A percentile compares a stretch with the other conserved stretches of the same genome.
Evolutionary conservation across 2,113 vertebrate genomes (phyloP).

Genomic region (Apaloderma vittatum): DNA sequence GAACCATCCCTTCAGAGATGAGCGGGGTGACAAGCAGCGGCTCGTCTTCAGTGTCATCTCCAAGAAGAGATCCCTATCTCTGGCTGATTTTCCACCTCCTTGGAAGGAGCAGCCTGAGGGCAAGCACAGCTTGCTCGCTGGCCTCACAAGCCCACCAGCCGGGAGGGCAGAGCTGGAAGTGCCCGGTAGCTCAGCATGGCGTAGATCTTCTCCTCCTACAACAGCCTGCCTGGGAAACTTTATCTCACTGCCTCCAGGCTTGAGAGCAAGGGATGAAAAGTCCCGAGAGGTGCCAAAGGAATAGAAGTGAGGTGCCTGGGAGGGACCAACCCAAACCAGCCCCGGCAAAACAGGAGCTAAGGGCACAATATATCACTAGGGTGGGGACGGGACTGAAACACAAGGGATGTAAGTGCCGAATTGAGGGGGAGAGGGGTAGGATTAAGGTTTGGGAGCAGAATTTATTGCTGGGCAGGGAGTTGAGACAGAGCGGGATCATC

Average conservation of each 20-base stretch:
- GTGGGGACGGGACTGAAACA: background rate
- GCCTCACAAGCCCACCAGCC: background rate
- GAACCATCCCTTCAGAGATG: accelerated
- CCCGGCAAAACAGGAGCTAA: background rate
- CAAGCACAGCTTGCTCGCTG: background rate
- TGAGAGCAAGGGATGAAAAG: constrained; percentile 14
- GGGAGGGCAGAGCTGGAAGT: constrained; percentile 30
- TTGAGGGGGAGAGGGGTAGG: background rate
- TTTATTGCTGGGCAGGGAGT: constrained; percentile 47
- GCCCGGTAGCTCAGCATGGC: constrained; percentile 31
- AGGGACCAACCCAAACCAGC: background rate
- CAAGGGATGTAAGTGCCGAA: background rate
- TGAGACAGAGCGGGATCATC: constrained; percentile 16
- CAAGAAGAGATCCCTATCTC: background rate
- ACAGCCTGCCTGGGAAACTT: constrained; percentile 45
- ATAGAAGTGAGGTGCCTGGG: background rate
- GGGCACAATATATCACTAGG: background rate
- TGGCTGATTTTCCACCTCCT: constrained; percentile 17
- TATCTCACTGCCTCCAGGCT: constrained; percentile 31
- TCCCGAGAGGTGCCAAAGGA: background rate
- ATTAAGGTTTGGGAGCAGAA: constrained; percentile 33
- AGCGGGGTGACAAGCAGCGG: background rate
- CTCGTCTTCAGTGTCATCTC: background rate
- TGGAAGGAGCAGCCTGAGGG: constrained; percentile 9
- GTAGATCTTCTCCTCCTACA: constrained; percentile 33